Percentiles rank a stretch among this genome's conserved stretches.
Conservation (phyloP, 92 coral and sea anemone species). For the Porites rus region DNA sequence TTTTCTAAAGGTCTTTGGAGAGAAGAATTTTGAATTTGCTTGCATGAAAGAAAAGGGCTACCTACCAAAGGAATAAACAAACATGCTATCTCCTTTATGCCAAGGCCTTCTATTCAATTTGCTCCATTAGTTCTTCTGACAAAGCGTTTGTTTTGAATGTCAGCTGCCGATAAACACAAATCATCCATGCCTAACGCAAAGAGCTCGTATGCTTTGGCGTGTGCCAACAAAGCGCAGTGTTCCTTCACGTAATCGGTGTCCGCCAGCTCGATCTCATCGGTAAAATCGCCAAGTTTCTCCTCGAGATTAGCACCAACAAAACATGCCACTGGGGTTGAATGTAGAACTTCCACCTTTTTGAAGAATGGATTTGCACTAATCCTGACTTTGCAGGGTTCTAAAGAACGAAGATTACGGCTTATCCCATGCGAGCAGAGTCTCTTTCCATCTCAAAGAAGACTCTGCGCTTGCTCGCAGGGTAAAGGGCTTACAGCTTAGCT, state of each 20-base stretch:
- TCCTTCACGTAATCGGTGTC: conserved; percentile 34
- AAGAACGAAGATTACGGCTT: no score
- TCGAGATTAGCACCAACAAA: conserved; percentile 18
- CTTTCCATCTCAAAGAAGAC: no score
- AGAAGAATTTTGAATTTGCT: no score
- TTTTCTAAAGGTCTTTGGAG: no score
- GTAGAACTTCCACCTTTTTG: neutral
- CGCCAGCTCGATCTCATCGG: conserved; percentile 30
- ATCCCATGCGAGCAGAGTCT: no score
- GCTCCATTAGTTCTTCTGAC: neutral
- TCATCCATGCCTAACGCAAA: conserved; percentile 61
- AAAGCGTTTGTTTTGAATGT: conserved; percentile 22
- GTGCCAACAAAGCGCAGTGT: conserved; percentile 49
- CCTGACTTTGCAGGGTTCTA: no score
- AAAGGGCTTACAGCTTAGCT: no score
- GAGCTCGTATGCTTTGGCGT: conserved; percentile 21
- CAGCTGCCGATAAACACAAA: conserved; percentile 15
- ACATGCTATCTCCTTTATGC: conserved; percentile 30
- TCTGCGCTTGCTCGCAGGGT: no score
- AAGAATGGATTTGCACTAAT: no score
- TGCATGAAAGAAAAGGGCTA: neutral
- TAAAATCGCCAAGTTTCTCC: conserved; percentile 47
- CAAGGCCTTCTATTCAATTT: conserved; percentile 54
- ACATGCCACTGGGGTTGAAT: conserved; percentile 21
- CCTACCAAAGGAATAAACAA: conserved; percentile 67